Evolutionary conservation across 1,140 invertebrate genomes (phyloP).

Genomic region (Heliothis virescens): DNA sequence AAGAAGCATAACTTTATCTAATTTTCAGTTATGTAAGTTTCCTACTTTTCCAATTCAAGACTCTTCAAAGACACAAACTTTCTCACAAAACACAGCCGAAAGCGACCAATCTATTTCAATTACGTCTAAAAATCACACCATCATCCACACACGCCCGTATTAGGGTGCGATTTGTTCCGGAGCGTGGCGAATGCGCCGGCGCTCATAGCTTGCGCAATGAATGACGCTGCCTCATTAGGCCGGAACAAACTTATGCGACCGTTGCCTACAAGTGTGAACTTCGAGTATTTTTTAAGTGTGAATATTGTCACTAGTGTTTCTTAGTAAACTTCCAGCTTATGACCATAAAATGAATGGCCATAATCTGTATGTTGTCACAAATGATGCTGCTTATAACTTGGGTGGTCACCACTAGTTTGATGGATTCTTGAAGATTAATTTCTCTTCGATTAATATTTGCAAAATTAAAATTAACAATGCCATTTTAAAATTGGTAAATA

Average conservation of each 20-base stretch:
- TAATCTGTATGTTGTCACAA: slow-evolving; percentile 18
- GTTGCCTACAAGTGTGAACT: slow-evolving; percentile 37
- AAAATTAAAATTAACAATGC: too few species aligned
- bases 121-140: slow-evolving; percentile 60
- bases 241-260: slow-evolving; percentile 67
- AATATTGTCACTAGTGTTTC: slow-evolving; percentile 23
- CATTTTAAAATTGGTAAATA: too few species aligned
- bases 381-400: slow-evolving; percentile 1
- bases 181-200: slow-evolving; percentile 72
- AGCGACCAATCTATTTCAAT: slow-evolving; percentile 46
- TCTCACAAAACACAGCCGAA: slow-evolving; percentile 16
- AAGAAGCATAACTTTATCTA: too few species aligned
- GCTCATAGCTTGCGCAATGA: slow-evolving; percentile 72
- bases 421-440: too few species aligned
- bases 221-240: slow-evolving; percentile 74
- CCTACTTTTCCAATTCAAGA: not conserved
- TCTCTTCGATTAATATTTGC: too few species aligned
- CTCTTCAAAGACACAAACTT: not conserved
- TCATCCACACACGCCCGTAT: slow-evolving; percentile 65
- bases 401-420: not conserved
- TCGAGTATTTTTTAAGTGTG: slow-evolving; percentile 38
- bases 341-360: not conserved
- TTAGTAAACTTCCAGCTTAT: slow-evolving; percentile 22
- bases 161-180: slow-evolving; percentile 77
- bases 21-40: too few species aligned